Evolutionary conservation across 2,888 invertebrate genomes (phyloP).

Genomic region (Drosophila niveifrons): DNA sequence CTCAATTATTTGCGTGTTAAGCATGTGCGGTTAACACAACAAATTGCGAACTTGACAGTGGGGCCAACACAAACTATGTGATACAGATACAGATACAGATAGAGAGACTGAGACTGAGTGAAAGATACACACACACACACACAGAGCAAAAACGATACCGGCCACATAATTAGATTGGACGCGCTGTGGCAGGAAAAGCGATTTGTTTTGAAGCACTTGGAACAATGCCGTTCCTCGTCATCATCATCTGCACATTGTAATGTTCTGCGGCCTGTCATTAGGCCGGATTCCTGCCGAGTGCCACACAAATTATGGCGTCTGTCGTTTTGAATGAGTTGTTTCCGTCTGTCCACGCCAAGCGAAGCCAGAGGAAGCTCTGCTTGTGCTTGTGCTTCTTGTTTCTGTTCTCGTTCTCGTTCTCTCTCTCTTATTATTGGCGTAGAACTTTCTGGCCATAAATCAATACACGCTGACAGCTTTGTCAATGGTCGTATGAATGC

Average conservation of each 20-base stretch:
- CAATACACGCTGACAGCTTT: slow-evolving; percentile 77
- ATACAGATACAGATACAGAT: slow-evolving; percentile 3
- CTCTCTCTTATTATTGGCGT: background rate
- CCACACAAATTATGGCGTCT: slow-evolving; percentile 70
- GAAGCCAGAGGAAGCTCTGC: background rate
- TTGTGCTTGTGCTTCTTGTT: background rate
- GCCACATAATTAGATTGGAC: slow-evolving; percentile 53
- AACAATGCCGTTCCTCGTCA: slow-evolving; percentile 19
- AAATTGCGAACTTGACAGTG: slow-evolving; percentile 53
- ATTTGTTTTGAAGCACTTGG: slow-evolving; percentile 61
- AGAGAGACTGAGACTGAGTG: background rate
- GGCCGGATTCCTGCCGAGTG: slow-evolving; percentile 35
- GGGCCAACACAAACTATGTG: background rate
- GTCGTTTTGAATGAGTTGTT: slow-evolving; percentile 59
- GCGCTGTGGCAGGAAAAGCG: slow-evolving; percentile 54
- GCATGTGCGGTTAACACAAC: slow-evolving; percentile 64
- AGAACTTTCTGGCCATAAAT: slow-evolving; percentile 62
- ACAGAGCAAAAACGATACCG: slow-evolving; percentile 1
- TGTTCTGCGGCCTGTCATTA: slow-evolving; percentile 55
- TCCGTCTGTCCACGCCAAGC: slow-evolving; percentile 6
- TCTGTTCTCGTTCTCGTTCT: background rate
- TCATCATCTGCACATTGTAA: slow-evolving; percentile 1
- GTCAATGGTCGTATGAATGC: slow-evolving; percentile 75
- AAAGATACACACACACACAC: slow-evolving; percentile 11
- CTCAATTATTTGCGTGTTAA: slow-evolving; percentile 73